Evolutionary conservation across 2,888 invertebrate species (phyloP).

Genomic region (Ellobium chinense): DNA sequence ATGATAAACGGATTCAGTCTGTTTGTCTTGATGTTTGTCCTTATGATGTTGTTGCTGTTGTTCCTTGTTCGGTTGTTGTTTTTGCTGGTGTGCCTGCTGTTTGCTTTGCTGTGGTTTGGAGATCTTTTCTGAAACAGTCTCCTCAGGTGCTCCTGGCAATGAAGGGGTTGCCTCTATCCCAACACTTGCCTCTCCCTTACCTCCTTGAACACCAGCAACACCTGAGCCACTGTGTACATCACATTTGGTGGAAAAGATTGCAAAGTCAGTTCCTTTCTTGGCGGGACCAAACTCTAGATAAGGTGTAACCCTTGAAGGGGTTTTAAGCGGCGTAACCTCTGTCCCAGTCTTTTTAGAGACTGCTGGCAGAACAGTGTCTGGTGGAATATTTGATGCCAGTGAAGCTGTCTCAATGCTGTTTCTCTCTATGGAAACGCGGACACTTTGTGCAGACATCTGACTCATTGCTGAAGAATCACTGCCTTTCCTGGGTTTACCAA

Average conservation of each 20-base stretch:
- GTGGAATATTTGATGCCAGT: constrained; percentile 36
- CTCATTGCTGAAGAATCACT: constrained; percentile 68
- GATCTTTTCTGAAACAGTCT: not conserved
- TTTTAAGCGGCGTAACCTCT: not conserved
- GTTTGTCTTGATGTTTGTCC: constrained; percentile 3
- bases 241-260: constrained; percentile 63
- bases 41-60: not conserved
- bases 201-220: not conserved
- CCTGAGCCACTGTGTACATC: constrained; percentile 7
- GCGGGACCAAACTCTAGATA: constrained; percentile 16
- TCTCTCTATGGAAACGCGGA: constrained; percentile 51
- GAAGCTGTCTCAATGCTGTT: constrained; percentile 44
- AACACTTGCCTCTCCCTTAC: constrained; percentile 5
- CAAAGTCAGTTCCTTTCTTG: constrained; percentile 57
- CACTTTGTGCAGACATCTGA: constrained; percentile 61
- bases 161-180: not conserved
- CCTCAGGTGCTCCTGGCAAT: constrained; percentile 32
- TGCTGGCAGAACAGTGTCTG: constrained; percentile 36
- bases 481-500: constrained; percentile 52
- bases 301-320: not conserved
- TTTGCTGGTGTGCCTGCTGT: constrained; percentile 11
- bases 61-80: not conserved
- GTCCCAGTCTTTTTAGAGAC: constrained; percentile 11
- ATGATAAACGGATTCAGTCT: not conserved
- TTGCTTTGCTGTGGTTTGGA: not conserved